These are phyloP conservation scores for Melitaea athalia DNA, from an alignment of 2,888 invertebrate genomes.

Conservation along the genomic window DNA sequence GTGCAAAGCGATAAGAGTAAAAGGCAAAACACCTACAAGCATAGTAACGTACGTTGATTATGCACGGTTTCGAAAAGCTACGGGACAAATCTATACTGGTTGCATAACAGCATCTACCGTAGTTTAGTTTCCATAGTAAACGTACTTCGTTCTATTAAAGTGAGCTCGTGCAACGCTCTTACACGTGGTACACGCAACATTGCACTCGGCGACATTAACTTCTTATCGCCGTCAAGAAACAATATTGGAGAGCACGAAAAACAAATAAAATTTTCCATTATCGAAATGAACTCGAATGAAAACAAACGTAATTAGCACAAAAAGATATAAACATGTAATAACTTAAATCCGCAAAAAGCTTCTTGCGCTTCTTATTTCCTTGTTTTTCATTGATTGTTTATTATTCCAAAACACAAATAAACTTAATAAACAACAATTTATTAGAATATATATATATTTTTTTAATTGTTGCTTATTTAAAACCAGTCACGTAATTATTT, in stretches of 20 bases:
- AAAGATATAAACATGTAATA: too few relatives aligned
- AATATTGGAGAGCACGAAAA: constrained; percentile 66
- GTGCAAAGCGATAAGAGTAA: constrained; percentile 64
- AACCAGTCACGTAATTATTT: too few relatives aligned
- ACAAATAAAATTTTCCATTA: constrained; percentile 68
- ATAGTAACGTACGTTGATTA: constrained; percentile 54
- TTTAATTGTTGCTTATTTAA: too few relatives aligned
- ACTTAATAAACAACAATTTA: too few relatives aligned
- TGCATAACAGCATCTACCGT: constrained; percentile 51
- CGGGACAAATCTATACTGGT: constrained; percentile 54
- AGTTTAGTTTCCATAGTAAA: constrained; percentile 24
- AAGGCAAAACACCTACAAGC: constrained; percentile 45
- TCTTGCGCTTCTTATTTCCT: too few relatives aligned
- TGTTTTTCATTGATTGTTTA: too few relatives aligned
- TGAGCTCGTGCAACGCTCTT: constrained; percentile 41
- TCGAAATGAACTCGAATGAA: constrained; percentile 56
- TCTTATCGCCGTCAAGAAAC: constrained; percentile 65
- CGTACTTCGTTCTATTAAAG: constrained; percentile 27
- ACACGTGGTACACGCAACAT: constrained; percentile 51
- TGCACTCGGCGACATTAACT: constrained; percentile 52
- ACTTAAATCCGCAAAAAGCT: too few relatives aligned
- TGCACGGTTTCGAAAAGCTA: constrained; percentile 56
- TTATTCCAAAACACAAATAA: too few relatives aligned
- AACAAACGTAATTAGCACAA: constrained; percentile 49
- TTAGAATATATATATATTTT: too few relatives aligned